phyloP scores from a whole-genome alignment of 2,888 invertebrate species.

The Ornithoptera alexandrae region DNA sequence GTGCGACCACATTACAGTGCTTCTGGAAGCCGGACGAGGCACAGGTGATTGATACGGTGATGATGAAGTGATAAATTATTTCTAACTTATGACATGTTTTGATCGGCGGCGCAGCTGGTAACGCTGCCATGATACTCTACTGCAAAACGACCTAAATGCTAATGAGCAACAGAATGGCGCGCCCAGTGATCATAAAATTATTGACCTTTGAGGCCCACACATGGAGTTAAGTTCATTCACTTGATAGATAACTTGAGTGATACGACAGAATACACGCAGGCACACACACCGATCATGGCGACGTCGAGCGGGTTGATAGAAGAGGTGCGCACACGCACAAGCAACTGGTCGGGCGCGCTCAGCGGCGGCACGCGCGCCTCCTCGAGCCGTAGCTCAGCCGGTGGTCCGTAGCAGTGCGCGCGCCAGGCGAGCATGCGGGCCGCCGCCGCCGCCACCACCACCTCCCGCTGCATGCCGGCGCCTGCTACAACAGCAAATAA shows the following conservation, averaged over 20 bases:
- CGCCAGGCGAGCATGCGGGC: conserved; percentile 89
- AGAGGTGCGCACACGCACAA: conserved; percentile 91
- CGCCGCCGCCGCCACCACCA: conserved; percentile 35
- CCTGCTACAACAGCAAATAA: background rate
- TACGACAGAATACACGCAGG: background rate
- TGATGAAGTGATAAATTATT: no score
- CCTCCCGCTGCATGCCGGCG: conserved; percentile 23
- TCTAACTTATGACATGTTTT: no score
- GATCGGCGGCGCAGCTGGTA: no score
- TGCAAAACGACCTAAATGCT: no score
- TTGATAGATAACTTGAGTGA: background rate
- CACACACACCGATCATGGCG: conserved; percentile 85
- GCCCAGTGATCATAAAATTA: no score
- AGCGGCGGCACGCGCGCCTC: conserved; percentile 84
- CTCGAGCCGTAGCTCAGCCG: conserved; percentile 81
- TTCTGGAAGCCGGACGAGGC: no score
- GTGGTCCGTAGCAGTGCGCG: conserved; percentile 86
- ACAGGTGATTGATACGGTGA: no score
- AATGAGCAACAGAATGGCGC: no score
- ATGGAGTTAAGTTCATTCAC: no score
- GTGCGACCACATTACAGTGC: no score
- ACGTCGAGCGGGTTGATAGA: conserved; percentile 96
- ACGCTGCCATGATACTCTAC: no score
- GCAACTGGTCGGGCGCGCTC: conserved; percentile 84
- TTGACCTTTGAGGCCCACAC: no score